phyloP scores from a whole-genome alignment of 2,888 invertebrate species.

The Timandra comae region DNA sequence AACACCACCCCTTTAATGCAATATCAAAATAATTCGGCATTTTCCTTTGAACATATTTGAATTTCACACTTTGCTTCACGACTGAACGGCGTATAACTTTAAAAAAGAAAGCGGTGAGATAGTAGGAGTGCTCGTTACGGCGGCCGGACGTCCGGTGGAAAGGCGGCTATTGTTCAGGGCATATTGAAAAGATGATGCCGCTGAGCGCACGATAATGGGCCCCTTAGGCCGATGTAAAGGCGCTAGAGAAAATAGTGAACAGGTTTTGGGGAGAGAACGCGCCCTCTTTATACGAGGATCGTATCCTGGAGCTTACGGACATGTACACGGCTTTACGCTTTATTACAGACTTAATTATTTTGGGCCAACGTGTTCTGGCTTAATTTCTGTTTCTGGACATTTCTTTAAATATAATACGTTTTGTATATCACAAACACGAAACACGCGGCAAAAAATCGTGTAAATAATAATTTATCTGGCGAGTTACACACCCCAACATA shows the following conservation, averaged over 20 bases:
- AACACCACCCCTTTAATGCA: too few relatives aligned
- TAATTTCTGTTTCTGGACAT: too few relatives aligned
- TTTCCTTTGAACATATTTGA: not conserved
- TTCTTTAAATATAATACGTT: too few relatives aligned
- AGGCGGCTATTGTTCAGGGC: conserved; percentile 57
- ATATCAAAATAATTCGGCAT: too few relatives aligned
- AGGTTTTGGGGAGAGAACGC: conserved; percentile 27
- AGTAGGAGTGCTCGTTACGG: conserved; percentile 53
- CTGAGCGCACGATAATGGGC: conserved; percentile 50
- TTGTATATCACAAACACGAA: too few relatives aligned
- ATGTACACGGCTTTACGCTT: not conserved
- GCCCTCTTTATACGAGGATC: conserved; percentile 13
- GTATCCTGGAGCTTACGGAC: conserved; percentile 5
- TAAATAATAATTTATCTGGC: too few relatives aligned
- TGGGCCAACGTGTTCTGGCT: too few relatives aligned
- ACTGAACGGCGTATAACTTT: conserved; percentile 14
- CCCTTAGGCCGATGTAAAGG: conserved; percentile 27
- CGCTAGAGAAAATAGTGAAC: conserved; percentile 37
- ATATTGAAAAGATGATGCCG: conserved; percentile 70
- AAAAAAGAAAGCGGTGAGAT: conserved; percentile 44
- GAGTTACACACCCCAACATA: too few relatives aligned
- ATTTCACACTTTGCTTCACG: not conserved
- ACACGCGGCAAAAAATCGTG: too few relatives aligned
- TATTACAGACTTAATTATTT: too few relatives aligned
- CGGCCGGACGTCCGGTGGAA: conserved; percentile 59